Base-by-base conservation (phyloP, 2,113 vertebrate species). In the Thryonomys swinderianus region DNA sequence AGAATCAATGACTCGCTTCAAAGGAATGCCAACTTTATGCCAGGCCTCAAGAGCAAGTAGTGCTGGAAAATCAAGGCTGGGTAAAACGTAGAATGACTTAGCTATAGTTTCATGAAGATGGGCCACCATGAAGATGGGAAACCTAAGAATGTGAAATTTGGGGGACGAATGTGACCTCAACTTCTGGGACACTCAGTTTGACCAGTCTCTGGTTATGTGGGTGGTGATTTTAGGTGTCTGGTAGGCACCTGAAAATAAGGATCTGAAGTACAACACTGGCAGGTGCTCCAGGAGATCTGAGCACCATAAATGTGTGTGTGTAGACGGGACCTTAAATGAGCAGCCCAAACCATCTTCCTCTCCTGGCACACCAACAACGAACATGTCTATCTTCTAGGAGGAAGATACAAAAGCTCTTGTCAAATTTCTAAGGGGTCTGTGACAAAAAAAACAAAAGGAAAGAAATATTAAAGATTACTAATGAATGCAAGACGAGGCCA, bases 221-320 rank as follows among this genome's bases (percentile, higher is more conserved):
- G 53, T 8, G 78, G 62, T 40, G n/a, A 45, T 8, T 18, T 57
- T n/a, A 86, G 51, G 18, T 25, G 32, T 30, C n/a, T 32, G 62
- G 12, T 2, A 40, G 69, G 76, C 45, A 55, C 61, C 76, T 59
- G 27, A 74, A 30, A 74, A 40, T 7, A 67, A 80, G 25, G 21
- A 73, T 6, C 0, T 18, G 27, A 64, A 53, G 53, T 55, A 34
- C 13, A 18, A 59, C 57, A 78, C 14, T 55, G 42, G 30, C 27
- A 48, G 55, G 53, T 40, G 53, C 37, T 67, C 32, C 30, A 45
- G 20, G 67, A 92, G 59, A 57, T 69, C 1, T 53, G 57, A 71
- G 59, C 9, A 74, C 25, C 67, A 7, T 0, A 17, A n/a, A 59
- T 67, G 27, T 0, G 0, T 30, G 10, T 2, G 1, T 12, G 32